Percentiles rank a stretch among this genome's conserved stretches.
These are phyloP conservation scores for Archegozetes longisetosus DNA, from an alignment of 1,140 invertebrate species.

Conservation along the genomic window DNA sequence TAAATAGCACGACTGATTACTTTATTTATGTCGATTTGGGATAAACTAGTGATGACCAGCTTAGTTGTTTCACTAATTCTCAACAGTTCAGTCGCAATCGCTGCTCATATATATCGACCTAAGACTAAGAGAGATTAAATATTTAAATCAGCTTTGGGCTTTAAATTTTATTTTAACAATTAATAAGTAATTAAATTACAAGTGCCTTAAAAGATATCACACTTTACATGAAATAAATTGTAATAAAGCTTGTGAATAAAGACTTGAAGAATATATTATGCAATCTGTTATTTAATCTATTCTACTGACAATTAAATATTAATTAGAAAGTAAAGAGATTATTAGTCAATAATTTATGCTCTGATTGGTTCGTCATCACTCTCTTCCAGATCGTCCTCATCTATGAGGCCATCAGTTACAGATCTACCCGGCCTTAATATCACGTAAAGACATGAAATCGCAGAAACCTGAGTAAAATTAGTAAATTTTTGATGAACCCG, in stretches of 20 bases:
- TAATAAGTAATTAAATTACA: too few species aligned
- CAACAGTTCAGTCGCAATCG: not conserved
- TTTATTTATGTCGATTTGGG: not conserved
- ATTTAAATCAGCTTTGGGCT: too few species aligned
- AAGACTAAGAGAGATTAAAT: not conserved
- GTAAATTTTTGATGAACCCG: not conserved
- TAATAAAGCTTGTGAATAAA: not conserved
- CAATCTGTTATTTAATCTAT: too few species aligned
- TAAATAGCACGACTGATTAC: not conserved
- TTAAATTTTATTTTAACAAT: too few species aligned
- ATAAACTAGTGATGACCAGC: not conserved
- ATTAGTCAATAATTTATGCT: not conserved
- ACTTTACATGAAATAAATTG: too few species aligned
- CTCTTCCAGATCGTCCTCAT: constrained; percentile 21
- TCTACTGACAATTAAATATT: too few species aligned
- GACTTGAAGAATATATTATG: too few species aligned
- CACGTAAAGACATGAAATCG: constrained; percentile 12
- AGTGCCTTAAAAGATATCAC: not conserved
- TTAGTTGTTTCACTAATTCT: not conserved
- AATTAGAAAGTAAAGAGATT: too few species aligned
- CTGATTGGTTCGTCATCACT: not conserved
- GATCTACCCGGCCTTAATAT: constrained; percentile 13
- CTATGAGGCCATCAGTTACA: constrained; percentile 17
- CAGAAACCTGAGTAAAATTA: constrained; percentile 17
- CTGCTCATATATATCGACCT: not conserved